A percentile compares a stretch with the other conserved stretches of the same genome.
Evolutionary conservation across 2,797 vertebrate genomes (phyloP).

Genomic region (Morelia viridis): DNA sequence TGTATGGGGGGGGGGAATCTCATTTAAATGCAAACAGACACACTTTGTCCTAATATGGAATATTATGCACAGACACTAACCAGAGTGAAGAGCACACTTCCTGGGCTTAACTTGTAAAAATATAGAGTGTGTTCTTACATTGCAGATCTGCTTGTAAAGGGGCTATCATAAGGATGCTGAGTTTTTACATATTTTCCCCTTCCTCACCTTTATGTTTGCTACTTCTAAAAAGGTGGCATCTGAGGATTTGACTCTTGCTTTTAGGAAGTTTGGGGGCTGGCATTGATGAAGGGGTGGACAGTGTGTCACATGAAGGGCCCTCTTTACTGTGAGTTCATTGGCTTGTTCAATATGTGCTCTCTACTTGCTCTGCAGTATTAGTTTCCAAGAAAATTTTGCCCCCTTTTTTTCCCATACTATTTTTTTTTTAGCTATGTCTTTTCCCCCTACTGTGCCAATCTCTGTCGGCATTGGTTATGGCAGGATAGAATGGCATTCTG

Average conservation of each 20-base stretch:
- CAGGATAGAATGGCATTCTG: no score
- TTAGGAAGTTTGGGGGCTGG: neutral
- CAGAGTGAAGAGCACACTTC: neutral
- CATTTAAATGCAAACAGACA: slow-evolving; percentile 31
- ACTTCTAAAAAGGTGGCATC: neutral
- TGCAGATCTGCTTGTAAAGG: neutral
- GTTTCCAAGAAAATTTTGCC: neutral
- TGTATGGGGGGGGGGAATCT: slow-evolving; percentile 19
- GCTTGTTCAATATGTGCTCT: neutral
- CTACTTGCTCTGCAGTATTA: neutral
- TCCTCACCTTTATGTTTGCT: neutral
- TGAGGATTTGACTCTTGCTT: neutral
- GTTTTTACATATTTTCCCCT: neutral
- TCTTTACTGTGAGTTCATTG: neutral
- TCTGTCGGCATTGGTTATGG: neutral
- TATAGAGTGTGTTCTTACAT: neutral
- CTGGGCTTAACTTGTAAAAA: neutral
- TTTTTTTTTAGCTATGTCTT: neutral
- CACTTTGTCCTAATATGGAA: neutral
- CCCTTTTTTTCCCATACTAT: neutral
- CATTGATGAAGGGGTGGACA: neutral
- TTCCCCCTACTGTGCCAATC: neutral
- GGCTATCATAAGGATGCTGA: neutral
- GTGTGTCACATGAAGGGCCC: neutral
- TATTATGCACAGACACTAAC: slow-evolving; percentile 19